A percentile compares a stretch with the other conserved stretches of the same genome.
Evolutionary conservation across 1,140 invertebrate species (phyloP).

Genomic region (Choristoneura fumiferana): DNA sequence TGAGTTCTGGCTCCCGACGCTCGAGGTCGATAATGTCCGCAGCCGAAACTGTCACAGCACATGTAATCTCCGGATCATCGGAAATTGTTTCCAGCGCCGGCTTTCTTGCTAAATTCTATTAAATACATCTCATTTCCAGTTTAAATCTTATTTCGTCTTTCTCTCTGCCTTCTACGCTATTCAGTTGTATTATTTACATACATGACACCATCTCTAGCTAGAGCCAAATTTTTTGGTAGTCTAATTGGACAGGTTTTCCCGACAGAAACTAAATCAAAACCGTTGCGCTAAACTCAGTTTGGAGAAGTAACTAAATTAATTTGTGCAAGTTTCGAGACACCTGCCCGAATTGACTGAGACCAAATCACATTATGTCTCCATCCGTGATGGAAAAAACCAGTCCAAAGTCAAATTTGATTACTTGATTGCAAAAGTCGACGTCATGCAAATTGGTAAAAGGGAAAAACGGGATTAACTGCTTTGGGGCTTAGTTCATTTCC

Average conservation of each 20-base stretch:
- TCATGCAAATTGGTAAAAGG: constrained; percentile 26
- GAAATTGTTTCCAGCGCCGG: no score
- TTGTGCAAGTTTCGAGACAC: not conserved
- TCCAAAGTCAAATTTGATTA: constrained; percentile 36
- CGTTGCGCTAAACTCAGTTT: not conserved
- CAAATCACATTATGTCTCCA: constrained; percentile 26
- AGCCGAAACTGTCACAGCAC: not conserved
- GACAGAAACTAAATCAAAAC: not conserved
- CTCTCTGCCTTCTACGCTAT: no score
- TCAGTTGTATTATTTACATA: no score
- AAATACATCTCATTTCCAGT: no score
- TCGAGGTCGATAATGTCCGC: constrained; percentile 5
- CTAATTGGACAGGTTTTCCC: not conserved
- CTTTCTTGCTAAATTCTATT: no score
- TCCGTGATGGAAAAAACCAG: constrained; percentile 21
- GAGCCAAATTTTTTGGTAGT: no score
- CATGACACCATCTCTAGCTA: no score
- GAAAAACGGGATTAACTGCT: constrained; percentile 5
- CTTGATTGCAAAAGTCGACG: constrained; percentile 38
- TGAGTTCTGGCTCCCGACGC: not conserved
- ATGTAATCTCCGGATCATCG: not conserved
- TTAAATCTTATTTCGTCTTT: no score
- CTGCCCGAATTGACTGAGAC: not conserved
- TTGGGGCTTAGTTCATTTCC: not conserved
- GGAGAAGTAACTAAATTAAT: not conserved